A percentile compares a stretch with the other conserved stretches of the same genome.
Evolutionary conservation across 2,113 vertebrate species (phyloP).

Genomic region (Bubalus kerabau): DNA sequence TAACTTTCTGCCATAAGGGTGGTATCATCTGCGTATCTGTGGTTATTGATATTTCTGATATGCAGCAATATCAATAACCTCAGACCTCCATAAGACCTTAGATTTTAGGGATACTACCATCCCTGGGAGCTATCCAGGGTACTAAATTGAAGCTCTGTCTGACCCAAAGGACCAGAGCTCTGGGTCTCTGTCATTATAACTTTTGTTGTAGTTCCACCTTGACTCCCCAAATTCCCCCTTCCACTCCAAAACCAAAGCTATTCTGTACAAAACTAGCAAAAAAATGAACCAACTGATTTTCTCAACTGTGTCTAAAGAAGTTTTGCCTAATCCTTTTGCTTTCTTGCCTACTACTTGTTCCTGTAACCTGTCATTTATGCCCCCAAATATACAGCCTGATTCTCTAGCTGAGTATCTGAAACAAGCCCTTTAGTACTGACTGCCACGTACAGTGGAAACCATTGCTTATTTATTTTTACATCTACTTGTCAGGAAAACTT

Average conservation of each 20-base stretch:
- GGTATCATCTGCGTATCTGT: not conserved
- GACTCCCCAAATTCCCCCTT: not conserved
- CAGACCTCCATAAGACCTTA: not conserved
- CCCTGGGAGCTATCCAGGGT: slow-evolving; percentile 67
- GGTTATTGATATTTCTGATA: not conserved
- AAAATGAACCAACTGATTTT: not conserved
- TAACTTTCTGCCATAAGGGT: not conserved
- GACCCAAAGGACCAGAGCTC: not conserved
- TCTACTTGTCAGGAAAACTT: not conserved
- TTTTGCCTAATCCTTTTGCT: not conserved
- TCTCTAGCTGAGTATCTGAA: not conserved
- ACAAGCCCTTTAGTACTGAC: not conserved
- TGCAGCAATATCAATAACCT: not conserved
- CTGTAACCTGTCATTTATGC: not conserved
- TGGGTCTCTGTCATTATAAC: not conserved
- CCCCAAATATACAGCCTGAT: not conserved
- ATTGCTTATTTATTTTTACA: not conserved
- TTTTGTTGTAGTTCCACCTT: not conserved
- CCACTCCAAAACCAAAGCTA: not conserved
- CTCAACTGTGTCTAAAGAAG: not conserved
- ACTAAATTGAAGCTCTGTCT: slow-evolving; percentile 37
- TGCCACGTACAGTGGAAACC: not conserved
- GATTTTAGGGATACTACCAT: not conserved
- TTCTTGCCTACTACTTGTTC: not conserved
- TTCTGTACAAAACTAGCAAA: not conserved